phyloP scores from a whole-genome alignment of 2,888 invertebrate species.

The Aethes cnicana region DNA sequence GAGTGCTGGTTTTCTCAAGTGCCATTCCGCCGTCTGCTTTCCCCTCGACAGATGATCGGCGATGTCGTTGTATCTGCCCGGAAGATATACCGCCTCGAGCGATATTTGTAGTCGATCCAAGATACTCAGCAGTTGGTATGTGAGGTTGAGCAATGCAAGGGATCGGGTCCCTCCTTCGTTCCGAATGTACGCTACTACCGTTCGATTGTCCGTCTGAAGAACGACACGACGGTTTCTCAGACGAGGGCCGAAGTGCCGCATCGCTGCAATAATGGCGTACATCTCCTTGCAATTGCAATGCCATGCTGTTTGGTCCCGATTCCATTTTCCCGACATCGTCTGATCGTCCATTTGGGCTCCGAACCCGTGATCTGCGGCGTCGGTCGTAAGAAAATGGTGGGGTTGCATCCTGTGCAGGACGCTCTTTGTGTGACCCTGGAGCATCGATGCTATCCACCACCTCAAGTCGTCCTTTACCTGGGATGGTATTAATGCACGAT shows the following conservation, averaged over 20 bases:
- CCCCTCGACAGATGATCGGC: too few relatives aligned
- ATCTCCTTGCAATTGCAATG: constrained; percentile 27
- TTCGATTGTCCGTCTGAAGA: constrained; percentile 21
- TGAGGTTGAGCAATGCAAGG: constrained; percentile 35
- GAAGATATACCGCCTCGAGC: neutral
- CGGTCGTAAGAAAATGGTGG: constrained; percentile 20
- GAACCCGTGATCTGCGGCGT: constrained; percentile 18
- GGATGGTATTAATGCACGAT: neutral
- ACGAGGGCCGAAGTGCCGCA: neutral
- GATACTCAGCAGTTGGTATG: neutral
- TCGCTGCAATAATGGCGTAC: constrained; percentile 19
- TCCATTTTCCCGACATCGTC: neutral
- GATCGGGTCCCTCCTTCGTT: constrained; percentile 27
- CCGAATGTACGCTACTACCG: constrained; percentile 32
- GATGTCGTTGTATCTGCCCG: too few relatives aligned
- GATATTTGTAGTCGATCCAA: neutral
- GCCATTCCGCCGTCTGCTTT: too few relatives aligned
- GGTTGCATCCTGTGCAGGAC: neutral
- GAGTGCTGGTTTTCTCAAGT: too few relatives aligned
- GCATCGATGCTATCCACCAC: constrained; percentile 21
- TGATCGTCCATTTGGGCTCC: constrained; percentile 21
- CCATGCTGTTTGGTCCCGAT: constrained; percentile 11
- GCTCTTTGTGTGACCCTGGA: neutral
- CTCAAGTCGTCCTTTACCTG: constrained; percentile 2
- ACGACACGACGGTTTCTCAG: neutral